These are phyloP conservation scores for Actinostola sp. DNA, from an alignment of 92 coral and sea anemone species.

Conservation along the genomic window DNA sequence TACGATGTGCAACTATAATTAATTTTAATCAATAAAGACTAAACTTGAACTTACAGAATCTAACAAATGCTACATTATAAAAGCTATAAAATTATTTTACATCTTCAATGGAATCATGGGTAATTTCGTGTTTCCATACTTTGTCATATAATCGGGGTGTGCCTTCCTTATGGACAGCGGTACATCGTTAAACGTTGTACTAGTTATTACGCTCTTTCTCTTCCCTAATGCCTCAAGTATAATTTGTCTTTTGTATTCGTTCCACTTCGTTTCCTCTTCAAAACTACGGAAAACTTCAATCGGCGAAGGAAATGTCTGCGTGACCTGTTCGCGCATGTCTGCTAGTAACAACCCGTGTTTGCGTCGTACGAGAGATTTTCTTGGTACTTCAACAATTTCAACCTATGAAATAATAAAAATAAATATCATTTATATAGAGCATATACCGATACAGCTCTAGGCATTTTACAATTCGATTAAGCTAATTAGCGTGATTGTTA, in stretches of 20 bases:
- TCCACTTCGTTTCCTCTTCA: constrained; percentile 41
- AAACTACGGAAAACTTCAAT: constrained; percentile 45
- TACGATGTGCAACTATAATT: background rate
- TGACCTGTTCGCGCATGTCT: constrained; percentile 33
- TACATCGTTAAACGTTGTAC: constrained; percentile 51
- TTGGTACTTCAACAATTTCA: constrained; percentile 47
- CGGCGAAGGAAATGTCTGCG: constrained; percentile 35
- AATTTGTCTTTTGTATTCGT: constrained; percentile 36
- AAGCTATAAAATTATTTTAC: background rate
- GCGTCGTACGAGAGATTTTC: constrained; percentile 15
- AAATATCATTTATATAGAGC: too few species aligned
- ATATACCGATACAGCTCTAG: too few species aligned
- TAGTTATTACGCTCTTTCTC: constrained; percentile 7
- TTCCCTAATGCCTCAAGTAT: constrained; percentile 24
- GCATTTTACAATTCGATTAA: too few species aligned
- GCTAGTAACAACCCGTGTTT: constrained; percentile 30
- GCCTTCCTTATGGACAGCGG: constrained; percentile 37
- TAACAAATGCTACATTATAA: background rate
- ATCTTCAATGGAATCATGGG: constrained; percentile 5
- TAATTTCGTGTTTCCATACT: constrained; percentile 1
- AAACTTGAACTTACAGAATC: background rate
- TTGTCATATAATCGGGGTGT: constrained; percentile 15
- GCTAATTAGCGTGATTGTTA: too few species aligned
- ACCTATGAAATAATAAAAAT: constrained; percentile 20
- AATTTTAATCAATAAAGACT: background rate